A percentile compares a stretch with the other conserved stretches of the same genome.
Conservation (phyloP, 1,140 invertebrate species). For the Caenorhabditis elegans region WBcel235 BX284606.5:10167001-10167500, state of each 20-base stretch:
- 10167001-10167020: constrained; percentile 26
- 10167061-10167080: not conserved
- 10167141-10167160: not conserved
- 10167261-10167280: not conserved
- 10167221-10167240: not conserved
- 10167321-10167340: not conserved
- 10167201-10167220: not conserved
- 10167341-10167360: not conserved
- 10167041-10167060: not conserved
- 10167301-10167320: not conserved
- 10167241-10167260: not conserved
- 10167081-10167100: not conserved
- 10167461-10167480: not conserved
- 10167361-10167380: not conserved
- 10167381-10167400: constrained; percentile 22
- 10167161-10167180: too few species aligned
- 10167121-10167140: not conserved
- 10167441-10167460: constrained; percentile 1
- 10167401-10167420: constrained; percentile 16
- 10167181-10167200: not conserved
- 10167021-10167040: constrained; percentile 31
- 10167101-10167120: constrained; percentile 9
- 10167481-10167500: not conserved
- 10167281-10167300: not conserved
- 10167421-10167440: constrained; percentile 1